Base-by-base conservation (phyloP, 2,797 vertebrate species). In the Myotis findleyi region DNA sequence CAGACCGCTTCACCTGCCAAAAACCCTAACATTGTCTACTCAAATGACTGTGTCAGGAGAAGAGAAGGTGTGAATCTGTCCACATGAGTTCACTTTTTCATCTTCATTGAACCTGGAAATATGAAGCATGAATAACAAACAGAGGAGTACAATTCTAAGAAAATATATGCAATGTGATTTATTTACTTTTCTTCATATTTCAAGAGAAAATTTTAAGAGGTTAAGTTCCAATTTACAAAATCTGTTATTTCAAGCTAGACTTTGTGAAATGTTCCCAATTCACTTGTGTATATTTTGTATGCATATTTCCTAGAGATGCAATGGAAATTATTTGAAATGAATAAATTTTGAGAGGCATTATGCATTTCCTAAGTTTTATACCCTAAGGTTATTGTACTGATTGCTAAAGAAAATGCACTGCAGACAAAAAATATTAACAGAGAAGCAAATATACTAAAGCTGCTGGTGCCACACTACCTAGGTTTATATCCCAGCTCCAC, bases 171-270 rank as follows among this genome's bases (percentile, higher is more conserved):
- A 0, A 33, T 18, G 2, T 36, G 81, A 77, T 4, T 33, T 79
- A 18, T 92, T 86, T 2, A 57, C 87, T 96, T 95, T 53, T 80
- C 68, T 93, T 94, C 71, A 77, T 86, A 73, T 93, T 92, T 79
- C n/a, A 91, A 82, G 88, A 75, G 55, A 21, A 7, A 92, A 92
- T 92, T 85, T 89, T 38, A 53, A 87, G n/a, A 36, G 49, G 41
- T 82, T 57, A 82, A 93, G 38, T 17, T 80, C 21, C 59, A 36
- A 36, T 33, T 81, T 44, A 79, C 20, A 59, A 93, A 95, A 47
- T 1, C 4, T 18, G 25, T 96, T 23, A 16, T 3, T 59, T 87
- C 11, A 69, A 76, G 13, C 16, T 66, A 25, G 23, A n/a, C 18
- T 87, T 86, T 71, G 0, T 8, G 17, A 83, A 84, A 12, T 13